Evolutionary conservation across 2,797 vertebrate species (phyloP).

Genomic region (Falco columbarius): DNA sequence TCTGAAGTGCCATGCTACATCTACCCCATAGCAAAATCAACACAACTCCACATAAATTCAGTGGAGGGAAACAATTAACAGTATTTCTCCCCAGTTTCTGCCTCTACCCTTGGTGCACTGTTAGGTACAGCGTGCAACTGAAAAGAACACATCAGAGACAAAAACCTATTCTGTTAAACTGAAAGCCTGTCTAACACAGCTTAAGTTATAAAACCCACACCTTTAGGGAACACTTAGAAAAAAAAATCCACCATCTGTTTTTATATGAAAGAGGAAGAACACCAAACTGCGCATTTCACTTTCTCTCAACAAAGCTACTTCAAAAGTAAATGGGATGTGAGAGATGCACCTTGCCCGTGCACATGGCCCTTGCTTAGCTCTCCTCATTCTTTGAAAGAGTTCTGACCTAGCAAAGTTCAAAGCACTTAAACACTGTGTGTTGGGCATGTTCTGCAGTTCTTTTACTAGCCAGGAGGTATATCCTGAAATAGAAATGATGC

Average conservation of each 20-base stretch:
- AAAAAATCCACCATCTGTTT: neutral
- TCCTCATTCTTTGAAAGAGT: neutral
- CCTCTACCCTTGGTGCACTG: neutral
- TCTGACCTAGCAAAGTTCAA: neutral
- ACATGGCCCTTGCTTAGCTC: neutral
- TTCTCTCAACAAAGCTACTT: neutral
- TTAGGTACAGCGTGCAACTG: neutral
- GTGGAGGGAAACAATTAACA: neutral
- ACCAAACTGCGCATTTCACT: neutral
- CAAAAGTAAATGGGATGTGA: neutral
- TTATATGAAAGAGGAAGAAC: neutral
- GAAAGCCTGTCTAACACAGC: neutral
- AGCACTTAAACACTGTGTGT: neutral
- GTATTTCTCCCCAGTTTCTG: neutral
- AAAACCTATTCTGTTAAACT: neutral
- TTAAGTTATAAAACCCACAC: neutral
- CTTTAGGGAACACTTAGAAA: neutral
- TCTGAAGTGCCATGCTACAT: neutral
- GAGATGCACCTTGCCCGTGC: neutral
- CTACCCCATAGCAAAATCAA: neutral
- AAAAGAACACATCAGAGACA: neutral
- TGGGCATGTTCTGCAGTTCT: neutral
- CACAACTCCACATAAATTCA: neutral
- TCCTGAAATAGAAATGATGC: slow-evolving; percentile 2
- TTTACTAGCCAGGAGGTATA: neutral